These are phyloP conservation scores for Helogale parvula DNA, from an alignment of 2,113 vertebrate species.

Conservation along the genomic window DNA sequence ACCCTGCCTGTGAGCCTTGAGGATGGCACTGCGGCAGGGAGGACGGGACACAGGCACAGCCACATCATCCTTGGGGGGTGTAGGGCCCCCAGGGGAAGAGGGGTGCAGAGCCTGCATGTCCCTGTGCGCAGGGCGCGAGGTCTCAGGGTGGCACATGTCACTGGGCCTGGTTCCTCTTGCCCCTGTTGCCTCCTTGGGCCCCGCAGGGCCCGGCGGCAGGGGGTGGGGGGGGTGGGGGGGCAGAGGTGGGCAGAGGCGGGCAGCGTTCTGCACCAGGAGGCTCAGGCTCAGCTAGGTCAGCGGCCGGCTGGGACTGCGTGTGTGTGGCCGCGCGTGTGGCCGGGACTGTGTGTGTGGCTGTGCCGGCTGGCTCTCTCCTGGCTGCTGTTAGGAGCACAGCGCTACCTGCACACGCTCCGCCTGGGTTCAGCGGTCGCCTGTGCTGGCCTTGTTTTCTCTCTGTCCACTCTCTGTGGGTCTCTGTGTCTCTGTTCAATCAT, in stretches of 20 bases:
- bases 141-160: not conserved
- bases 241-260: not conserved
- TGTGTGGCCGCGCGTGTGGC: too few species aligned
- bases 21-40: too few species aligned
- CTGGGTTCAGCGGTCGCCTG: not conserved
- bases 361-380: not conserved
- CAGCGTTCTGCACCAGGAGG: not conserved
- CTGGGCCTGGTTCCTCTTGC: not conserved
- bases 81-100: not conserved
- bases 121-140: rapidly evolving
- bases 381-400: not conserved
- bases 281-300: not conserved
- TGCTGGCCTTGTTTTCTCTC: not conserved
- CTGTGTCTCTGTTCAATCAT: too few species aligned
- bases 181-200: not conserved
- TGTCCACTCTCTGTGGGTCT: not conserved
- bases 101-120: not conserved
- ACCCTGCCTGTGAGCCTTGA: not conserved
- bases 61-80: rapidly evolving
- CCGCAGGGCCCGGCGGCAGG: not conserved
- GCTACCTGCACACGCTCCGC: not conserved
- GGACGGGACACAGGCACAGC: rapidly evolving
- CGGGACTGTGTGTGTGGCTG: not conserved
- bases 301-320: not conserved
- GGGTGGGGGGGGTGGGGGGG: too few species aligned